Conservation (phyloP, 2,888 invertebrate genomes). For the Xylota sylvarum region DNA sequence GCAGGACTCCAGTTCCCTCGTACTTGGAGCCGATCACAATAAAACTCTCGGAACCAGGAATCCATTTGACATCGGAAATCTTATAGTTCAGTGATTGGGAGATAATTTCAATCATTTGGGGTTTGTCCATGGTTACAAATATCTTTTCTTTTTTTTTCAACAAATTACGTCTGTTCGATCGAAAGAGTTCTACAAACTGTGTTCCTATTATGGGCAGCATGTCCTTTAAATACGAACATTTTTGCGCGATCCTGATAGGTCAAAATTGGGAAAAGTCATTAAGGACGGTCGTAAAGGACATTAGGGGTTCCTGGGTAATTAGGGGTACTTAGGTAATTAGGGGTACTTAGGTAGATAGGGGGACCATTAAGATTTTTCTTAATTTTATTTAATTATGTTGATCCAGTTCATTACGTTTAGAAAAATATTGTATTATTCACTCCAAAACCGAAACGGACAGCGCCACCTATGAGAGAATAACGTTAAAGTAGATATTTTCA, state of each 20-base stretch:
- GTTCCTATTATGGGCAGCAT: conserved; percentile 59
- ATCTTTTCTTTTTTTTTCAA: not conserved
- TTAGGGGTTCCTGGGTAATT: no score
- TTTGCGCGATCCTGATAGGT: conserved; percentile 9
- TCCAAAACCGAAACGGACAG: no score
- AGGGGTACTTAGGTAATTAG: no score
- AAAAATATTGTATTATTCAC: no score
- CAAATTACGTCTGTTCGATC: conserved; percentile 51
- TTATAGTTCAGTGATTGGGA: conserved; percentile 93
- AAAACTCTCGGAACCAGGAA: conserved; percentile 97
- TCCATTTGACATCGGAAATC: conserved; percentile 97
- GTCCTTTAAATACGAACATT: conserved; percentile 5
- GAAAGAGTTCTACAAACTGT: conserved; percentile 38
- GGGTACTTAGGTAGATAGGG: no score
- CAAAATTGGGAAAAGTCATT: conserved; percentile 38
- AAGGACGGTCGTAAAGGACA: no score
- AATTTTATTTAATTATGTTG: no score
- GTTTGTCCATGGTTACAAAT: conserved; percentile 89
- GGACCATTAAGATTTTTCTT: no score
- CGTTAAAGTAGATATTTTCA: no score
- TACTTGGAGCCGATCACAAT: conserved; percentile 94
- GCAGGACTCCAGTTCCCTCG: conserved; percentile 93
- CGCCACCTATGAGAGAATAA: no score
- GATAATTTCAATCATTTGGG: no score
- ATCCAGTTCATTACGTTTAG: no score